Evolutionary conservation across 2,797 vertebrate genomes (phyloP).

Genomic region (Parambassis ranga): DNA sequence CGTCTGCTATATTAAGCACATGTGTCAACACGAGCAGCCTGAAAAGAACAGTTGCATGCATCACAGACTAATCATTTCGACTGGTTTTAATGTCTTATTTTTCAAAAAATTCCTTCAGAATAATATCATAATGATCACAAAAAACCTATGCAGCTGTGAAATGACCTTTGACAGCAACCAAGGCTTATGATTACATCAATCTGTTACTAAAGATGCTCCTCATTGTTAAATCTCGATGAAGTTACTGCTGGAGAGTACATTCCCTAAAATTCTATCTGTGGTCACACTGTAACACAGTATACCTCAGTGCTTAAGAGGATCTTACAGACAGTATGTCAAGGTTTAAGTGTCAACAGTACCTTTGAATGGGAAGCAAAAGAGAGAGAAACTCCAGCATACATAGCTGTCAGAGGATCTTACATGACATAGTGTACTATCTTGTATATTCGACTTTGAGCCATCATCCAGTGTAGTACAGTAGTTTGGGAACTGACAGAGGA

Average conservation of each 20-base stretch:
- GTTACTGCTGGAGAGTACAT: neutral
- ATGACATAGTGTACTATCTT: neutral
- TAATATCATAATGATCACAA: neutral
- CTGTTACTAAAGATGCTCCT: neutral
- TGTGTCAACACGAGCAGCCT: neutral
- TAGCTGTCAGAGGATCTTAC: constrained; percentile 9
- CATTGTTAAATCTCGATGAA: neutral
- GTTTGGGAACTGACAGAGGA: constrained; percentile 64
- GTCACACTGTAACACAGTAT: neutral
- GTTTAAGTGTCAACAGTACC: neutral
- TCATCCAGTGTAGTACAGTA: constrained; percentile 51
- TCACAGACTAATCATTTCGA: neutral
- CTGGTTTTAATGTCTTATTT: no score
- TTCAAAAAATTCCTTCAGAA: neutral
- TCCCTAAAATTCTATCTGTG: neutral
- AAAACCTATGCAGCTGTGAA: neutral
- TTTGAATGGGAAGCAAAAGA: neutral
- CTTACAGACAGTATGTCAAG: neutral
- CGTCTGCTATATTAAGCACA: neutral
- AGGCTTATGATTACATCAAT: no score
- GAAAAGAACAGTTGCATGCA: neutral
- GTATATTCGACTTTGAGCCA: constrained; percentile 48
- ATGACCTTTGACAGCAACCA: neutral
- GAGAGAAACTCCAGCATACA: neutral
- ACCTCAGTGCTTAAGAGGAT: neutral